phyloP scores from a whole-genome alignment of 2,113 vertebrate genomes.

The Xiphophorus maculatus region DNA sequence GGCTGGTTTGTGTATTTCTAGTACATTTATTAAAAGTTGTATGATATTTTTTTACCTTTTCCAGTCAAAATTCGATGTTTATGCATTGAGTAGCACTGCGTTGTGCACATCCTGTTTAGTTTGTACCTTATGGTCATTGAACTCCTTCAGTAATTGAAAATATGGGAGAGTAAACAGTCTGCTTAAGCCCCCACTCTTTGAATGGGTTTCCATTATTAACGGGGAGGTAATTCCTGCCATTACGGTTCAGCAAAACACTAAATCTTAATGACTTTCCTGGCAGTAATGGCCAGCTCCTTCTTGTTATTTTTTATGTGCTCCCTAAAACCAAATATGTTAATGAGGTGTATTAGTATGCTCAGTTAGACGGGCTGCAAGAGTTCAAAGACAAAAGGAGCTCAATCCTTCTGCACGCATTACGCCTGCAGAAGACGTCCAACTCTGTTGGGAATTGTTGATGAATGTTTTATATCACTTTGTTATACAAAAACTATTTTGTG shows the following conservation, averaged over 20 bases:
- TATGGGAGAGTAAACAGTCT: constrained; percentile 8
- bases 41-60: background rate
- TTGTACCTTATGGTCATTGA: constrained; percentile 1
- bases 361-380: constrained; percentile 40
- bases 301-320: constrained; percentile 37
- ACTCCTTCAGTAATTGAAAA: constrained; percentile 20
- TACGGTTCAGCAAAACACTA: constrained; percentile 18
- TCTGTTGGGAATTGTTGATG: constrained; percentile 58
- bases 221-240: constrained; percentile 1
- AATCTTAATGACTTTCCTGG: constrained; percentile 34
- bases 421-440: constrained; percentile 28
- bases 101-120: background rate
- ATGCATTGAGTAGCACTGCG: background rate
- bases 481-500: constrained; percentile 53
- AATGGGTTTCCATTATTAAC: constrained; percentile 8
- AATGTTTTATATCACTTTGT: constrained; percentile 67
- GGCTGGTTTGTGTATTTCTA: background rate
- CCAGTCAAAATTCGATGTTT: background rate
- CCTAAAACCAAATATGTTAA: constrained; percentile 64
- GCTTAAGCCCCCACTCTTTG: constrained; percentile 32
- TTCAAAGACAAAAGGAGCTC: constrained; percentile 71
- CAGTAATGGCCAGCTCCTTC: constrained; percentile 3
- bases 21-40: background rate
- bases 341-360: constrained; percentile 62
- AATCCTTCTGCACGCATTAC: constrained; percentile 62